Evolutionary conservation across 2,797 vertebrate genomes (phyloP), one percentile per base, ranked within the genome.

Genomic region (Telmatherina bonti): DNA sequence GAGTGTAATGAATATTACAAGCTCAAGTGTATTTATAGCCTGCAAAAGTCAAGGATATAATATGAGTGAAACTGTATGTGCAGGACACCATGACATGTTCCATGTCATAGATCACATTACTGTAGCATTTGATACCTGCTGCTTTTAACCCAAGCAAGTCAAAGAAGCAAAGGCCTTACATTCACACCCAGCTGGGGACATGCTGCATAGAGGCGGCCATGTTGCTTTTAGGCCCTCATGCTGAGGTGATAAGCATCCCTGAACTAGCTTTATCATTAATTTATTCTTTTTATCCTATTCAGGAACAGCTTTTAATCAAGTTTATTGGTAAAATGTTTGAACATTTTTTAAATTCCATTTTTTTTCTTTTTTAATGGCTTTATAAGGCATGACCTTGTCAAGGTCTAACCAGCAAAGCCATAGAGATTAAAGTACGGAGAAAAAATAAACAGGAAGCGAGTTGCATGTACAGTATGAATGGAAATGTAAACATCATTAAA

Each of bases 1-100:
- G 22, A 57, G 51, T 83, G 86, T 85, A 89, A 91, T 70, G 20
- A 69, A 89, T 62, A 89, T 82, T 73, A 47, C 8, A 62, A 31
- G 31, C 24, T 43, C 9, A 9, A 15, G 55, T 7, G 58, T 91
- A 92, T 92, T 91, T 85, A 84, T 90, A 91, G 8, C 63, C 60
- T 71, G 45, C 77, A 74, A 81, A 82, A 78, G 79, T 35, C 45
- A 60, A 52, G 54, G 53, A 54, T 56, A 38, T 58, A 57, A 26
- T 74, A 30, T 38, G 0, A 58, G 69, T 70, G 62, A 52, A 58
- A 36, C 72, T 76, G 70, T 89, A 72, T 67, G 73, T 86, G 45
- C 62, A 43, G 71, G 70, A 78, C 74, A 76, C 51, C 78, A 27
- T 84, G 77, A 84, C 81, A 79, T 77, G 85, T 84, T 86, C 78